phyloP scores from a whole-genome alignment of 2,888 invertebrate species.

The Netelia inedita region DNA sequence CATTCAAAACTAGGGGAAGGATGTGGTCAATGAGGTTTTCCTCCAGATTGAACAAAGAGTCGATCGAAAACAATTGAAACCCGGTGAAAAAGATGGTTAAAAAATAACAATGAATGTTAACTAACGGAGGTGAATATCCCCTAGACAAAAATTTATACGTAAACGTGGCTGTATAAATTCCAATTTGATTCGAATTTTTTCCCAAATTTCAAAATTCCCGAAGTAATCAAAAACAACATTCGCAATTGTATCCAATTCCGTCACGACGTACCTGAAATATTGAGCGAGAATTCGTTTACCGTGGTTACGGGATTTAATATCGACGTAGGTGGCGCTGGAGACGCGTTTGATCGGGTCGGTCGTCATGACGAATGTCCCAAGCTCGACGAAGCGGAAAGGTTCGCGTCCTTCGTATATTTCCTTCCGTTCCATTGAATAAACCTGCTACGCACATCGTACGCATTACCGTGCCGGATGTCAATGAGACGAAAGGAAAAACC shows the following conservation, averaged over 20 bases:
- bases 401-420: constrained; percentile 56
- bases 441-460: background rate
- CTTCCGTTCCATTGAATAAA: constrained; percentile 57
- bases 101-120: constrained; percentile 3
- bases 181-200: no score
- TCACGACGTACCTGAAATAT: no score
- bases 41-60: constrained; percentile 22
- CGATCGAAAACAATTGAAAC: background rate
- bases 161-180: no score
- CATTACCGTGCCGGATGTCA: background rate
- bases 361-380: constrained; percentile 38
- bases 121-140: background rate
- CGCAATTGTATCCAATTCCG: no score
- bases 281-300: no score
- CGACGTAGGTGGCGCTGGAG: constrained; percentile 1
- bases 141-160: no score
- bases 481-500: background rate
- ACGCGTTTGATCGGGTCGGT: constrained; percentile 2
- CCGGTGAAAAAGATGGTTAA: background rate
- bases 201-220: no score
- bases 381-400: constrained; percentile 55
- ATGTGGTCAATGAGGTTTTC: constrained; percentile 15
- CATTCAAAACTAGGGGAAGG: constrained; percentile 3
- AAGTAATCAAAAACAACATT: no score
- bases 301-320: no score